Evolutionary conservation across 2,113 vertebrate genomes (phyloP).

Genomic region (Corapipo altera): DNA sequence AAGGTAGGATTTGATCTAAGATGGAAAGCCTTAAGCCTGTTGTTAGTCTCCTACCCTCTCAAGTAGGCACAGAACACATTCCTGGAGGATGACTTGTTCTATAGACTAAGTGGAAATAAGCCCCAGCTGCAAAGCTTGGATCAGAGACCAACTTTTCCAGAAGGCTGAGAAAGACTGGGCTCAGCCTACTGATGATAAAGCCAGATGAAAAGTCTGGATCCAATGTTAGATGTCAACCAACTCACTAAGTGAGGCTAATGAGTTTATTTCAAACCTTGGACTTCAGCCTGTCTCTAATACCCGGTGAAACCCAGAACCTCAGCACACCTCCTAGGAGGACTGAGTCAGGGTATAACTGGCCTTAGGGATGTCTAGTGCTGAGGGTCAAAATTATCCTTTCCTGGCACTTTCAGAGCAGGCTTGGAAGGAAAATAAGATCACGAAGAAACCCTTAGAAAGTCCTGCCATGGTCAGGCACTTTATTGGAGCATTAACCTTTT

Average conservation of each 20-base stretch:
- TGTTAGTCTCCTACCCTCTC: neutral
- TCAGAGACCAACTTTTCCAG: neutral
- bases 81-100: neutral
- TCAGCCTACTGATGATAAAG: neutral
- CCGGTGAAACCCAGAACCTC: neutral
- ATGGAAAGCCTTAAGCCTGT: neutral
- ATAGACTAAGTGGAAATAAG: conserved; percentile 12
- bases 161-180: neutral
- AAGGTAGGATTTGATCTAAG: neutral
- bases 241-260: neutral
- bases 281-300: neutral
- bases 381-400: neutral
- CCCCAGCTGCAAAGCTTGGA: neutral
- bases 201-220: neutral
- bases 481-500: neutral
- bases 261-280: neutral
- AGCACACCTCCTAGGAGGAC: neutral
- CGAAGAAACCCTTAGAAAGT: neutral
- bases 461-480: neutral
- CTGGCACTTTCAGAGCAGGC: neutral
- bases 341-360: neutral
- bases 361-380: neutral
- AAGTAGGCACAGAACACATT: neutral
- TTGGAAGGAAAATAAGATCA: neutral
- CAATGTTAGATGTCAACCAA: neutral